Conservation (phyloP, 1,140 invertebrate genomes). For the Oryzaephilus surinamensis region DNA sequence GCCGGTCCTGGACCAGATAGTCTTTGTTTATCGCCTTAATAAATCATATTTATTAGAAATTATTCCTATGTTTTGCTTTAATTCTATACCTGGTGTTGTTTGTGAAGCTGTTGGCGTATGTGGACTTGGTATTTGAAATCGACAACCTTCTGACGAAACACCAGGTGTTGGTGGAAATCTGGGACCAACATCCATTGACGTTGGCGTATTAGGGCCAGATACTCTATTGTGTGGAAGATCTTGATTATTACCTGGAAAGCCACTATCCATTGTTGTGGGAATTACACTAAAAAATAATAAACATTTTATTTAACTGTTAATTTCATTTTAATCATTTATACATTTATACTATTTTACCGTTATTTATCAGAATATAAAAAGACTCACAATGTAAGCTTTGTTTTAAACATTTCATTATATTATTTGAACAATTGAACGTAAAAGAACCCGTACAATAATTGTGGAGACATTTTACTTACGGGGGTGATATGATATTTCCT, state of each 20-base stretch:
- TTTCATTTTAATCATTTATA: background rate
- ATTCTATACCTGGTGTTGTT: constrained; percentile 4
- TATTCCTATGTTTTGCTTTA: background rate
- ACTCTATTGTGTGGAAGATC: constrained; percentile 32
- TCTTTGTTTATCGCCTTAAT: constrained; percentile 22
- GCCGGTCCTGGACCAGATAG: constrained; percentile 15
- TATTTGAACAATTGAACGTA: too few relatives aligned
- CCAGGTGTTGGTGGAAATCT: constrained; percentile 35
- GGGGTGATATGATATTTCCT: constrained; percentile 36
- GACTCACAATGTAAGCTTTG: too few relatives aligned
- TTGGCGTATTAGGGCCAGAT: constrained; percentile 39
- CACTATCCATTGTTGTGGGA: constrained; percentile 32
- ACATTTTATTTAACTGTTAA: background rate
- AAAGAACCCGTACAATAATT: too few relatives aligned
- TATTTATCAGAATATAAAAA: too few relatives aligned
- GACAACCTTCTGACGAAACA: constrained; percentile 31
- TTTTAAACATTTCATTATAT: too few relatives aligned
- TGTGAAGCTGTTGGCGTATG: constrained; percentile 34
- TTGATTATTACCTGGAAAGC: constrained; percentile 26
- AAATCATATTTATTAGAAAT: background rate
- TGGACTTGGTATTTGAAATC: constrained; percentile 40
- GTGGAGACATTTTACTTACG: constrained; percentile 31
- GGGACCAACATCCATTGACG: constrained; percentile 34
- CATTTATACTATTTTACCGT: too few relatives aligned
- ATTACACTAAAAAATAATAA: constrained; percentile 26